Conservation (phyloP, 92 coral and sea anemone species). For the Porites divaricata region DNA sequence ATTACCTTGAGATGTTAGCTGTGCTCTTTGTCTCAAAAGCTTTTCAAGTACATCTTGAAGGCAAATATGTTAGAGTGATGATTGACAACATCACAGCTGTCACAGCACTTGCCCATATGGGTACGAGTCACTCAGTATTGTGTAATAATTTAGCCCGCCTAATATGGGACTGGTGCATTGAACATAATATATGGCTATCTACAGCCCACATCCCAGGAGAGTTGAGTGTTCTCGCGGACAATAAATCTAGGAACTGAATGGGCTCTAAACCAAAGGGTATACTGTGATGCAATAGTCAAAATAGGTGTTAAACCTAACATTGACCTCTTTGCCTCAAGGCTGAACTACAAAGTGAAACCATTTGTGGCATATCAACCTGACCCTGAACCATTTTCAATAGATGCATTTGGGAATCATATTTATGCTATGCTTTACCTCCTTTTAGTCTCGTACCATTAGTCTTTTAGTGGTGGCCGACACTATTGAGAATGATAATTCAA, state of each 20-base stretch:
- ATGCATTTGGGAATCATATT: slow-evolving; percentile 61
- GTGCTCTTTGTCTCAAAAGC: not conserved
- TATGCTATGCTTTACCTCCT: slow-evolving; percentile 65
- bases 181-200: slow-evolving; percentile 23
- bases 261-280: slow-evolving; percentile 40
- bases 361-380: slow-evolving; percentile 49
- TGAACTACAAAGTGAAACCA: slow-evolving; percentile 52
- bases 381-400: slow-evolving; percentile 53
- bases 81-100: slow-evolving; percentile 64
- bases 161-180: slow-evolving; percentile 48
- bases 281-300: slow-evolving; percentile 14
- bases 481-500: slow-evolving; percentile 46
- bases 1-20: slow-evolving; percentile 6
- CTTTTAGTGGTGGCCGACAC: slow-evolving; percentile 50
- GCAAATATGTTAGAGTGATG: slow-evolving; percentile 16
- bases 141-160: slow-evolving; percentile 34
- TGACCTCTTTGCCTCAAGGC: slow-evolving; percentile 63
- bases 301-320: not conserved
- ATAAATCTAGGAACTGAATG: slow-evolving; percentile 43
- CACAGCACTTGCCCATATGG: slow-evolving; percentile 45
- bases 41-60: not conserved
- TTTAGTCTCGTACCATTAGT: slow-evolving; percentile 37
- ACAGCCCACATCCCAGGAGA: slow-evolving; percentile 55
- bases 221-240: slow-evolving; percentile 42
- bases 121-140: slow-evolving; percentile 46